Evolutionary conservation across 2,888 invertebrate species (phyloP).

Genomic region (Chydorus sphaericus): DNA sequence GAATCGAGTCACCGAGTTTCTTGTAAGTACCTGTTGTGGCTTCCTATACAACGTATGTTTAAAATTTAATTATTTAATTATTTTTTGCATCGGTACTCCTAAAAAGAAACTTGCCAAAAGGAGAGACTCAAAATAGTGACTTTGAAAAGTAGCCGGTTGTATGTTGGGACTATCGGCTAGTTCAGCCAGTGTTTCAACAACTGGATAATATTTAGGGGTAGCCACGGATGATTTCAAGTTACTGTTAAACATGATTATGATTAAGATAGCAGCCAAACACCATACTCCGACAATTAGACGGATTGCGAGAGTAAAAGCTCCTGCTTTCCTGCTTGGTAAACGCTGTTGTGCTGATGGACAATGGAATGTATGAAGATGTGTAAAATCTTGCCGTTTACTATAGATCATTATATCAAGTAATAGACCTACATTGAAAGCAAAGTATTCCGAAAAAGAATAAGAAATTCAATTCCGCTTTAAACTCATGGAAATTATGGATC

Average conservation of each 20-base stretch:
- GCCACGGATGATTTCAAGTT: neutral
- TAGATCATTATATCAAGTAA: no score
- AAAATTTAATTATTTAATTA: neutral
- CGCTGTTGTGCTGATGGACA: no score
- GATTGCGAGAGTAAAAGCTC: no score
- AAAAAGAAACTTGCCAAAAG: neutral
- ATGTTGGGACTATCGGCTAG: neutral
- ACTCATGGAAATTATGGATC: no score
- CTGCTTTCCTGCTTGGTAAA: no score
- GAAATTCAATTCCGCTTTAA: no score
- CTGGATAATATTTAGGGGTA: neutral
- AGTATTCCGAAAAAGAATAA: no score
- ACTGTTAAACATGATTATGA: neutral
- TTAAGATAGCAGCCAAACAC: neutral
- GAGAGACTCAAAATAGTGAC: neutral
- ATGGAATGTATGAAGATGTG: no score
- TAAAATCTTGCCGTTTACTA: no score
- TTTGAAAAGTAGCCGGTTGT: neutral
- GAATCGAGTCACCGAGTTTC: neutral
- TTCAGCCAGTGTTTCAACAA: neutral
- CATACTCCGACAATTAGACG: no score
- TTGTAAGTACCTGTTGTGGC: neutral
- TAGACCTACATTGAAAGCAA: no score
- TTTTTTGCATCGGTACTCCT: neutral
- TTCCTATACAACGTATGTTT: neutral